phyloP scores from a whole-genome alignment of 2,113 vertebrate species.

The Ochotona princeps region DNA sequence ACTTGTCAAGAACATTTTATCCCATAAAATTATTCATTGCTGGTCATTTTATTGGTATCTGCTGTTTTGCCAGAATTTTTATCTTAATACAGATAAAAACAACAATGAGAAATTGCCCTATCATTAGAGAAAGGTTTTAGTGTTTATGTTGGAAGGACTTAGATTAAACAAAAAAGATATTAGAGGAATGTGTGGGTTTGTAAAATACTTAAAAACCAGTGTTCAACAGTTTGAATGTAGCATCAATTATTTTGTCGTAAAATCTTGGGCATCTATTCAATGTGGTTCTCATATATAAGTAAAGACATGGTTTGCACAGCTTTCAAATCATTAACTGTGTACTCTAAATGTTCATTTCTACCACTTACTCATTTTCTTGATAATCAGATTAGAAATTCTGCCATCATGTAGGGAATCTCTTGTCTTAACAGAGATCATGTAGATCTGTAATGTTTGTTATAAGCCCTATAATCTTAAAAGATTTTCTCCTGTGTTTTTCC shows the following conservation, averaged over 20 bases:
- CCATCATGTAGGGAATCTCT: neutral
- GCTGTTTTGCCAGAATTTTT: neutral
- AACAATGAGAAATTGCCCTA: neutral
- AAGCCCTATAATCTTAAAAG: neutral
- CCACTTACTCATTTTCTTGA: neutral
- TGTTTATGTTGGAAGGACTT: neutral
- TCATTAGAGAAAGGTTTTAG: conserved; percentile 11
- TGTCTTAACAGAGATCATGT: neutral
- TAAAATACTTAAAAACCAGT: neutral
- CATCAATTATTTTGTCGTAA: neutral
- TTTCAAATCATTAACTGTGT: neutral
- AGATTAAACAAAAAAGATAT: neutral
- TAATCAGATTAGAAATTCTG: neutral
- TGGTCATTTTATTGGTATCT: neutral
- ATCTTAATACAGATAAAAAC: neutral
- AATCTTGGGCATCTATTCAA: neutral
- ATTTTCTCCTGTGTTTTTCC: conserved; percentile 41
- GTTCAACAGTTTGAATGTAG: neutral
- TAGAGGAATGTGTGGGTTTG: neutral
- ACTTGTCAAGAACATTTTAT: neutral
- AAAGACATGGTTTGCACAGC: neutral
- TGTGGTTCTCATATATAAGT: neutral
- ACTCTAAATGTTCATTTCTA: neutral
- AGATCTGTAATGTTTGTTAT: neutral
- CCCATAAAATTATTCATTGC: neutral